phyloP scores from a whole-genome alignment of 92 coral and sea anemone species.

The Metridium senile region DNA sequence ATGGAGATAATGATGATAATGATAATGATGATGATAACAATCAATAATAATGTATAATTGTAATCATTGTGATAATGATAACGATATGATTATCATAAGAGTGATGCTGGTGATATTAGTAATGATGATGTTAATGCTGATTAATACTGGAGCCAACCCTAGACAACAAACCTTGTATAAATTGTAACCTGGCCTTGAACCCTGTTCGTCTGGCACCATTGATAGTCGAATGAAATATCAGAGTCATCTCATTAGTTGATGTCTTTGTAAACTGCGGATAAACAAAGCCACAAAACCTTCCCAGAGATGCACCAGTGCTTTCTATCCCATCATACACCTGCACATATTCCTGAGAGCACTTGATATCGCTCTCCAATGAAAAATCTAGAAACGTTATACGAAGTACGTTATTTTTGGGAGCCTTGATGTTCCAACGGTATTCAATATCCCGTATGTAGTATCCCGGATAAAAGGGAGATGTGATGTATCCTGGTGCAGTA shows the following conservation, averaged over 20 bases:
- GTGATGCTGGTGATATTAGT: too few species aligned
- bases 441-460: conserved; percentile 57
- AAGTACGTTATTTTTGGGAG: conserved; percentile 55
- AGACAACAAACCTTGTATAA: conserved; percentile 8
- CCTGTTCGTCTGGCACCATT: background rate
- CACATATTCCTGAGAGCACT: conserved; percentile 66
- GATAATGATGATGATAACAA: too few species aligned
- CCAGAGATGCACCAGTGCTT: conserved; percentile 26
- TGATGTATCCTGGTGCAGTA: conserved; percentile 44
- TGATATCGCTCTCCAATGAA: conserved; percentile 44
- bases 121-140: too few species aligned
- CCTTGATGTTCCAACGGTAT: conserved; percentile 66
- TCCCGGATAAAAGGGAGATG: conserved; percentile 84
- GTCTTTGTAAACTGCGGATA: conserved; percentile 56
- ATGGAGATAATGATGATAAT: too few species aligned
- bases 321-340: conserved; percentile 55
- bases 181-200: conserved; percentile 14
- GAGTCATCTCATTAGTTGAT: conserved; percentile 49
- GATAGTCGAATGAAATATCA: conserved; percentile 54
- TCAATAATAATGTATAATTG: too few species aligned
- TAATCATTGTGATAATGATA: too few species aligned
- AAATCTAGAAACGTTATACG: conserved; percentile 57
- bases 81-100: too few species aligned
- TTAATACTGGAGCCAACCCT: too few species aligned
- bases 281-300: conserved; percentile 70